phyloP scores from a whole-genome alignment of 2,888 invertebrate genomes.

The Pristionchus arcanus region DNA sequence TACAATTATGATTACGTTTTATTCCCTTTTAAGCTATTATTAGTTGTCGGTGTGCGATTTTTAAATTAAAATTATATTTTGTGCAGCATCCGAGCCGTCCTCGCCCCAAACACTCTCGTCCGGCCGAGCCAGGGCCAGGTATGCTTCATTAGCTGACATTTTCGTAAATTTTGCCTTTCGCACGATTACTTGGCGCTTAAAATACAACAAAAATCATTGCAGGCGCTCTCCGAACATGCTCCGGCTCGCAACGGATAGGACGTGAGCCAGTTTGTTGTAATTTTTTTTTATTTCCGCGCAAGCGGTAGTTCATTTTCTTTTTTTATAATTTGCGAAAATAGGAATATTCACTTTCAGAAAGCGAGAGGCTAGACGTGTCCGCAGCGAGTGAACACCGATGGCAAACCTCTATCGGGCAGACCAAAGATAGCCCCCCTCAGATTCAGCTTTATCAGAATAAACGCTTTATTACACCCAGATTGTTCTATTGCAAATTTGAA shows the following conservation, averaged over 20 bases:
- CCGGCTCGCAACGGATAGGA: neutral
- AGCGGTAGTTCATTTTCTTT: too few species aligned
- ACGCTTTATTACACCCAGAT: neutral
- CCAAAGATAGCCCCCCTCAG: neutral
- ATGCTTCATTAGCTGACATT: neutral
- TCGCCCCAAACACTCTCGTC: neutral
- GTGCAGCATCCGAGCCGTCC: neutral
- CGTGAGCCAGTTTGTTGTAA: neutral
- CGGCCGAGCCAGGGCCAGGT: neutral
- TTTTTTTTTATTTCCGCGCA: too few species aligned
- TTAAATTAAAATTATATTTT: neutral
- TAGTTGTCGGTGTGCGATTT: neutral
- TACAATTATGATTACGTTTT: too few species aligned
- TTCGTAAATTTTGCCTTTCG: neutral
- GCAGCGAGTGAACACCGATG: too few species aligned
- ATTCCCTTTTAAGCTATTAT: too few species aligned
- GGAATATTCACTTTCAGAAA: too few species aligned
- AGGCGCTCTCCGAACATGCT: neutral
- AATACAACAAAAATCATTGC: neutral
- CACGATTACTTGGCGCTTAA: neutral
- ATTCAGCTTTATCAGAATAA: neutral
- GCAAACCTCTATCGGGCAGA: neutral
- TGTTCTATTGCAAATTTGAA: neutral
- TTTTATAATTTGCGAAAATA: too few species aligned
- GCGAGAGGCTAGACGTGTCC: too few species aligned